Percentiles rank a stretch among this genome's conserved stretches.
phyloP scores from a whole-genome alignment of 2,113 vertebrate species.

The Henicopernis longicauda region DNA sequence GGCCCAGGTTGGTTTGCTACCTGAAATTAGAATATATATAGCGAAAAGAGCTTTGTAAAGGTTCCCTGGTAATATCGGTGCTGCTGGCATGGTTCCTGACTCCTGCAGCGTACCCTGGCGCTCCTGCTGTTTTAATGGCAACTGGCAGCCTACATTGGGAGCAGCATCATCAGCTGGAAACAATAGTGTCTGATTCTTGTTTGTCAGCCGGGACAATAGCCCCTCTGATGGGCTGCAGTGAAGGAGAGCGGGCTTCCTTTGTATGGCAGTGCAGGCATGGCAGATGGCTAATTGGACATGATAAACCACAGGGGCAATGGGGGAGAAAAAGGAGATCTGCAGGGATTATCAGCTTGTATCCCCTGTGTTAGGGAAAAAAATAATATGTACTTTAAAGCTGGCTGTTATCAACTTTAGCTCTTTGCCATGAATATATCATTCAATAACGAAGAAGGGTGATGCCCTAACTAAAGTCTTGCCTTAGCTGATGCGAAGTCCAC shows the following conservation, averaged over 20 bases:
- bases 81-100: conserved; percentile 18
- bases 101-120: conserved; percentile 21
- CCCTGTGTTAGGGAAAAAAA: not conserved
- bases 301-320: conserved; percentile 72
- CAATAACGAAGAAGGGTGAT: not conserved
- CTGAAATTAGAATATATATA: not conserved
- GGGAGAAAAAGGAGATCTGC: conserved; percentile 70
- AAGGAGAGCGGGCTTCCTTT: conserved; percentile 43
- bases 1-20: not conserved
- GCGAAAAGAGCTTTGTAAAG: not conserved
- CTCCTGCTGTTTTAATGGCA: conserved; percentile 59
- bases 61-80: not conserved
- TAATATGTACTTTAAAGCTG: not conserved
- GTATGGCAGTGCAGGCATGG: conserved; percentile 55
- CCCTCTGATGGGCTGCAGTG: conserved; percentile 36
- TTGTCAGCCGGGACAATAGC: conserved; percentile 70
- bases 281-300: conserved; percentile 90
- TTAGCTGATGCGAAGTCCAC: not conserved
- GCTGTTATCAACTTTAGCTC: not conserved
- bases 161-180: conserved; percentile 49
- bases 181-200: conserved; percentile 70
- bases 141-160: conserved; percentile 53
- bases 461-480: not conserved
- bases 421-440: not conserved
- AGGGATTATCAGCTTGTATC: conserved; percentile 72